Percentiles rank a stretch among this genome's conserved stretches.
These are phyloP conservation scores for Rostratula benghalensis DNA, from an alignment of 2,113 vertebrate species.

Conservation along the genomic window DNA sequence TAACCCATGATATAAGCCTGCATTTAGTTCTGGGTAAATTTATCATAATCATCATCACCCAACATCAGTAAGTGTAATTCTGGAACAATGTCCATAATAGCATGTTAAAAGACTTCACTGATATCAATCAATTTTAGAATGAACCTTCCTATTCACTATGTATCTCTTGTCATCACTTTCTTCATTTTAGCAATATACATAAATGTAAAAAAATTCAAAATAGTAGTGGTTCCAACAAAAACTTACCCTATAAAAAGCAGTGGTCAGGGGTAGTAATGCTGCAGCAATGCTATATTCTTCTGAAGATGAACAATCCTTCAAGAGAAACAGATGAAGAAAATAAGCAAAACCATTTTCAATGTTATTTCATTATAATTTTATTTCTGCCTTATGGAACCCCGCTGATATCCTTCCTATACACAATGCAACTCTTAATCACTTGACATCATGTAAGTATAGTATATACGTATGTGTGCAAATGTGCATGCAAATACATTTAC, in stretches of 20 bases:
- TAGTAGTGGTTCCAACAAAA: not conserved
- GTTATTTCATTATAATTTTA: not conserved
- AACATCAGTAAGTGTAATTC: not conserved
- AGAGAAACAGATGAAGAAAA: conserved; percentile 59
- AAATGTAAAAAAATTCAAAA: not conserved
- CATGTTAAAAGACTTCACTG: not conserved
- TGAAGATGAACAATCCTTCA: conserved; percentile 95
- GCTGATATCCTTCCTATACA: not conserved
- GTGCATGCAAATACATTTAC: rapidly evolving
- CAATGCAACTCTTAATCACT: not conserved
- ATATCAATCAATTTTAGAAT: not conserved
- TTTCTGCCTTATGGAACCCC: not conserved
- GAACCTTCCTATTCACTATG: rapidly evolving
- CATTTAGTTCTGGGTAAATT: not conserved
- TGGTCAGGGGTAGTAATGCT: conserved; percentile 90
- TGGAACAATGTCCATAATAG: not conserved
- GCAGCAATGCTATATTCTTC: conserved; percentile 94
- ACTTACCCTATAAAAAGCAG: conserved; percentile 96
- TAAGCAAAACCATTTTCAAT: not conserved
- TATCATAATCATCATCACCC: not conserved
- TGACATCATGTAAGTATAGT: not conserved
- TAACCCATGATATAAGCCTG: not conserved
- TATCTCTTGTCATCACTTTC: not conserved
- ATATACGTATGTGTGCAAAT: not conserved
- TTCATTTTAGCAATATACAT: not conserved